These are phyloP conservation scores for Mesoligia furuncula DNA, from an alignment of 2,888 invertebrate species.

Conservation along the genomic window DNA sequence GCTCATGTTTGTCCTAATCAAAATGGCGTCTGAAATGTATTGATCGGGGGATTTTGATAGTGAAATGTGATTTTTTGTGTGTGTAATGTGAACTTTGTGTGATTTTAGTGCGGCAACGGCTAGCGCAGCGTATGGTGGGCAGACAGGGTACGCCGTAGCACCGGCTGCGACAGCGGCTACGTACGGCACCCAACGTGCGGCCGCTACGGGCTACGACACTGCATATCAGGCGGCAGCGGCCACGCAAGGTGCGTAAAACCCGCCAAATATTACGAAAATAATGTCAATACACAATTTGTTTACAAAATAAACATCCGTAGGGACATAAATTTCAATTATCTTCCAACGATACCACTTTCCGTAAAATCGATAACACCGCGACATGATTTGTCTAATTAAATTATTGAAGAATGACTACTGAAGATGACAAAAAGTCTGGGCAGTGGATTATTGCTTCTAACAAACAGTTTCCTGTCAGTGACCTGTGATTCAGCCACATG, in stretches of 20 bases:
- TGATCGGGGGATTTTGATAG: conserved; percentile 76
- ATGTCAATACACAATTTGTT: conserved; percentile 40
- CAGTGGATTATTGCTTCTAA: conserved; percentile 18
- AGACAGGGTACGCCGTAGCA: conserved; percentile 96
- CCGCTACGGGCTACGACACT: conserved; percentile 95
- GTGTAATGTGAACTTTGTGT: conserved; percentile 61
- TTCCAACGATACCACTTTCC: conserved; percentile 14
- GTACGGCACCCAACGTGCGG: conserved; percentile 95
- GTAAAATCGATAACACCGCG: conserved; percentile 66
- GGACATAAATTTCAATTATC: conserved; percentile 9
- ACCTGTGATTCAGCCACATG: conserved; percentile 44
- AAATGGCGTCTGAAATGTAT: conserved; percentile 87
- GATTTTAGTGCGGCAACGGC: conserved; percentile 92
- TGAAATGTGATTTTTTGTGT: conserved; percentile 55
- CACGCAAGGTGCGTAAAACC: conserved; percentile 92
- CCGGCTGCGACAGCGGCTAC: conserved; percentile 95
- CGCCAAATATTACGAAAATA: conserved; percentile 71
- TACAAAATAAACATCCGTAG: conserved; percentile 44
- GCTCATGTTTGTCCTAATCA: conserved; percentile 84
- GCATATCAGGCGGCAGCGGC: conserved; percentile 96
- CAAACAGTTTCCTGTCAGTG: conserved; percentile 47
- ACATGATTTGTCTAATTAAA: conserved; percentile 62
- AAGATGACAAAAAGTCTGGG: conserved; percentile 10
- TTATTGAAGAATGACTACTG: conserved; percentile 37
- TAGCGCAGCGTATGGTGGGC: conserved; percentile 95